These are phyloP conservation scores for Rousettus madagascariensis DNA, from an alignment of 2,797 vertebrate genomes.

Conservation along the genomic window DNA sequence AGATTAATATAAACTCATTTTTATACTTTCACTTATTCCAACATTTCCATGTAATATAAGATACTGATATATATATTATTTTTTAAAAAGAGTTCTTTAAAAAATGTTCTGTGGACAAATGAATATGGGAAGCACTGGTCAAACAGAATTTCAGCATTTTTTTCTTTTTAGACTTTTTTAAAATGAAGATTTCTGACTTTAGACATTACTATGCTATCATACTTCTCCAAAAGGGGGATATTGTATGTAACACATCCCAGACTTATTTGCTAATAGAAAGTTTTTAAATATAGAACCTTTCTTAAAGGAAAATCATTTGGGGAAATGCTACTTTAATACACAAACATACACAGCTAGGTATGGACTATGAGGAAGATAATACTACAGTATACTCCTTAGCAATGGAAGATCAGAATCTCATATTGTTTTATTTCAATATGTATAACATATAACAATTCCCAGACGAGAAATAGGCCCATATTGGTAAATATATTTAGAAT, in stretches of 20 bases:
- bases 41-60: not conserved
- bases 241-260: not conserved
- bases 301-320: constrained; percentile 1
- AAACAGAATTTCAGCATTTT: not conserved
- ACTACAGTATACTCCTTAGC: not conserved
- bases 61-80: not conserved
- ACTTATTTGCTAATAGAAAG: not conserved
- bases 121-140: not conserved
- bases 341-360: not conserved
- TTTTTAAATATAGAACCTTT: not conserved
- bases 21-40: constrained; percentile 31
- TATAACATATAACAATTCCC: not conserved
- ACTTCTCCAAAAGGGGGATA: not conserved
- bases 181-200: not conserved
- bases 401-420: constrained; percentile 10
- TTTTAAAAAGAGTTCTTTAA: not conserved
- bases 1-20: not conserved
- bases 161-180: not conserved
- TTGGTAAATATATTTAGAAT: constrained; percentile 46
- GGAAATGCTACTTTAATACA: not conserved
- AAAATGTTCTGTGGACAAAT: not conserved
- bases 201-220: not conserved
- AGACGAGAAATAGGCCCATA: constrained; percentile 1
- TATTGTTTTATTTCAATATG: constrained; percentile 16
- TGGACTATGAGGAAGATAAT: constrained; percentile 5